phyloP scores from a whole-genome alignment of 1,140 invertebrate genomes.

The Heliconius nattereri region DNA sequence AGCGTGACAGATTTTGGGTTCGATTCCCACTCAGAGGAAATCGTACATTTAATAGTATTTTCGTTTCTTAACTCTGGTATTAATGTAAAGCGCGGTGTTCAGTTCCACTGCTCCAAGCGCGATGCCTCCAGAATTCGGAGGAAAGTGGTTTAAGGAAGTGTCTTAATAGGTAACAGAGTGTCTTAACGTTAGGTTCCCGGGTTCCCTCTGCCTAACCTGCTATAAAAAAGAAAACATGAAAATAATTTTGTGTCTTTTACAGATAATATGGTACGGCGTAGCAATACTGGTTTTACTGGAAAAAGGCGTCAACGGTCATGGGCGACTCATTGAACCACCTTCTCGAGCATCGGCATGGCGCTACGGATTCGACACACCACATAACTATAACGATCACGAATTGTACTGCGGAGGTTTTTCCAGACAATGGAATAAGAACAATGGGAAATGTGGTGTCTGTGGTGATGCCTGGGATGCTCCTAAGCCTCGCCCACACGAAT shows the following conservation, averaged over 20 bases:
- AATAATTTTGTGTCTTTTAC: constrained; percentile 36
- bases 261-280: constrained; percentile 65
- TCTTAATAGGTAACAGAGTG: too few species aligned
- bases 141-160: too few species aligned
- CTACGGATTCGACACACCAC: constrained; percentile 87
- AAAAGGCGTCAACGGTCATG: constrained; percentile 82
- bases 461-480: constrained; percentile 91
- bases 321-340: constrained; percentile 91
- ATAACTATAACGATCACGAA: constrained; percentile 95
- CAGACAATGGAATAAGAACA: constrained; percentile 87
- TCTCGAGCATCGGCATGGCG: constrained; percentile 92
- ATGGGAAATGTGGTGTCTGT: constrained; percentile 93
- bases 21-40: too few species aligned
- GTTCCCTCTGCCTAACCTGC: too few species aligned
- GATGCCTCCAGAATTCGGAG: too few species aligned
- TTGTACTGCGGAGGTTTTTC: constrained; percentile 93
- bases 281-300: constrained; percentile 50
- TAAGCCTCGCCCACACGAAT: constrained; percentile 89
- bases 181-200: too few species aligned
- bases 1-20: too few species aligned
- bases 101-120: too few species aligned
- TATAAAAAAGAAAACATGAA: background rate
- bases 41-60: too few species aligned
- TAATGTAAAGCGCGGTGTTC: too few species aligned
- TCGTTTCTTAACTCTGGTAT: too few species aligned